Conservation (phyloP, 1,140 invertebrate species). For the Philaenus spumarius region DNA sequence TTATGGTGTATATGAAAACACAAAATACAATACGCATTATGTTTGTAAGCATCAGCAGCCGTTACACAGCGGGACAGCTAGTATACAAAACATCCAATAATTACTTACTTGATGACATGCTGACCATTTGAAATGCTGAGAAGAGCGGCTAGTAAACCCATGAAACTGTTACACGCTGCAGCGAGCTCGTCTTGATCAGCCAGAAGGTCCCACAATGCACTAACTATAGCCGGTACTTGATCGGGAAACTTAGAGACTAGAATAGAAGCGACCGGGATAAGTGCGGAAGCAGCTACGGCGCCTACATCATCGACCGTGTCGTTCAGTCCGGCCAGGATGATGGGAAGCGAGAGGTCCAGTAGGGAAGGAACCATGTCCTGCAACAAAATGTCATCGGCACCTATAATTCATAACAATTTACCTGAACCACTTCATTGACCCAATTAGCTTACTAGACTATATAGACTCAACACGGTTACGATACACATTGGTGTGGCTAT, state of each 20-base stretch:
- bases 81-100: too few relatives aligned
- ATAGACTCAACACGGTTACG: too few relatives aligned
- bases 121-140: conserved; percentile 58
- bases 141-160: conserved; percentile 84
- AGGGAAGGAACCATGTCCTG: conserved; percentile 62
- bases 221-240: conserved; percentile 45
- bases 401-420: too few relatives aligned
- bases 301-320: conserved; percentile 91
- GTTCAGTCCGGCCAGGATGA: conserved; percentile 62
- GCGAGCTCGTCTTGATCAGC: conserved; percentile 87
- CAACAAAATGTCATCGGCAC: too few relatives aligned
- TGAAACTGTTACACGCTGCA: conserved; percentile 87
- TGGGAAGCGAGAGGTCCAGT: conserved; percentile 59
- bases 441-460: too few relatives aligned
- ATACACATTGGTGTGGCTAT: too few relatives aligned
- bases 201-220: conserved; percentile 62
- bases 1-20: too few relatives aligned
- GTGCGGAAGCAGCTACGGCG: conserved; percentile 82
- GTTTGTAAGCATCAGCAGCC: too few relatives aligned
- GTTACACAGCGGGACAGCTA: too few relatives aligned
- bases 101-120: conserved; percentile 36
- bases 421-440: too few relatives aligned
- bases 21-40: too few relatives aligned
- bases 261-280: conserved; percentile 73
- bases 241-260: conserved; percentile 46